A percentile compares a stretch with the other conserved stretches of the same genome.
phyloP scores from a whole-genome alignment of 1,140 invertebrate genomes.

The Eumeta japonica region DNA sequence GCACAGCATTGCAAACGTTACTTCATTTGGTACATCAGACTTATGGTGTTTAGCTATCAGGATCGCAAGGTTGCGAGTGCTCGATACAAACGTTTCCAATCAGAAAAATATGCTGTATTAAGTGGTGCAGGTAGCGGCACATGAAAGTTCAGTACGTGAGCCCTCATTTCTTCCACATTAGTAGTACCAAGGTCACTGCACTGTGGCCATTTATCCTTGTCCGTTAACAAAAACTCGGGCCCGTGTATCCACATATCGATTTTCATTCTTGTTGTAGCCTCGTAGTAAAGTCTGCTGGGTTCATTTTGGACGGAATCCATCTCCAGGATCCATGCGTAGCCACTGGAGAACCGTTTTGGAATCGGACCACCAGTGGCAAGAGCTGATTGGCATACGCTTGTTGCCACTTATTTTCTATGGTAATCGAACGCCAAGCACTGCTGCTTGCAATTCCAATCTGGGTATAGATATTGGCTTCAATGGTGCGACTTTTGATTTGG shows the following conservation, averaged over 20 bases:
- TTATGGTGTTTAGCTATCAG: no score
- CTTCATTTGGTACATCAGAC: no score
- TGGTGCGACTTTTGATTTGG: slow-evolving; percentile 8
- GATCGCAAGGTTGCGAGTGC: no score
- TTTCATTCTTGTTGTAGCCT: background rate
- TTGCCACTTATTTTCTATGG: slow-evolving; percentile 5
- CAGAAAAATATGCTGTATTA: no score
- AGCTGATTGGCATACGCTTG: background rate
- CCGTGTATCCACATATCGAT: background rate
- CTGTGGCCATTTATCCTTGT: background rate
- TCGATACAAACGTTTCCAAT: no score
- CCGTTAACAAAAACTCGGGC: background rate
- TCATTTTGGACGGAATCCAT: background rate
- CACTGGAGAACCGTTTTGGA: slow-evolving; percentile 11
- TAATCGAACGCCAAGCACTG: slow-evolving; percentile 2
- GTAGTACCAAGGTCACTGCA: no score
- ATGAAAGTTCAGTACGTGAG: no score
- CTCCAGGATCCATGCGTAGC: slow-evolving; percentile 12
- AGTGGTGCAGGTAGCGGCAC: no score
- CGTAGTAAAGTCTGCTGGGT: background rate
- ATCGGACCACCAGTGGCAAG: slow-evolving; percentile 9
- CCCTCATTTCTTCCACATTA: no score
- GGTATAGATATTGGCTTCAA: slow-evolving; percentile 14
- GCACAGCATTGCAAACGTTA: no score
- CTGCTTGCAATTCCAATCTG: slow-evolving; percentile 14